These are phyloP conservation scores for Capitulum mitella DNA, from an alignment of 2,888 invertebrate genomes.

Conservation along the genomic window DNA sequence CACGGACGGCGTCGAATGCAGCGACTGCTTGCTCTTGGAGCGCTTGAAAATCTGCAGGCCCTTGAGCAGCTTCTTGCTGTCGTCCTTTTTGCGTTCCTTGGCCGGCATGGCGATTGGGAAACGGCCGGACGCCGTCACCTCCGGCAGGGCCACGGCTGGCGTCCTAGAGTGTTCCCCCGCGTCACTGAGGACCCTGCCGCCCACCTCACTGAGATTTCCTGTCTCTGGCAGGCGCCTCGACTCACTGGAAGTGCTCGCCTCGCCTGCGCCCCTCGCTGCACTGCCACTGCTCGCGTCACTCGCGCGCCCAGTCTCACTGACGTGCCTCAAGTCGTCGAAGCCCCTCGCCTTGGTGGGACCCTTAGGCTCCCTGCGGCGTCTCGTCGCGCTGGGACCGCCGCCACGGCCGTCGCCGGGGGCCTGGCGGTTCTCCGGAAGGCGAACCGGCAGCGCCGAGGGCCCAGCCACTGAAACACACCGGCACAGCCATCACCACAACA, in stretches of 20 bases:
- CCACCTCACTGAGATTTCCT: neutral
- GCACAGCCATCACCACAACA: neutral
- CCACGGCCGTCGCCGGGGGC: neutral
- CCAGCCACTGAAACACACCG: constrained; percentile 1
- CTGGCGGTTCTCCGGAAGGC: neutral
- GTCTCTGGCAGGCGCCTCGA: neutral
- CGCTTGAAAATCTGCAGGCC: constrained; percentile 23
- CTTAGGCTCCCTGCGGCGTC: no score
- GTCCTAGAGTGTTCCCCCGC: no score
- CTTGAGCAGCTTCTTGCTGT: neutral
- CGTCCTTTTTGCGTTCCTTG: neutral
- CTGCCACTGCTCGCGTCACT: neutral
- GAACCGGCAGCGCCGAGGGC: neutral
- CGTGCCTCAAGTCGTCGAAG: neutral
- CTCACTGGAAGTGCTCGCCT: neutral
- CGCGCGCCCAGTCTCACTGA: neutral
- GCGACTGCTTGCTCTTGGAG: constrained; percentile 19
- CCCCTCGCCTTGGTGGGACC: neutral
- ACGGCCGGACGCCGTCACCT: neutral
- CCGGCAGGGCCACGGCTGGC: neutral
- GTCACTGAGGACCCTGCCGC: neutral
- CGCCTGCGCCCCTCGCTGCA: neutral
- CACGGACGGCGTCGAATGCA: neutral
- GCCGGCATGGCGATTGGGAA: neutral
- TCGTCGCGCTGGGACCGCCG: neutral